Conservation (phyloP, 2,113 vertebrate species). For the Vidua chalybeata region DNA sequence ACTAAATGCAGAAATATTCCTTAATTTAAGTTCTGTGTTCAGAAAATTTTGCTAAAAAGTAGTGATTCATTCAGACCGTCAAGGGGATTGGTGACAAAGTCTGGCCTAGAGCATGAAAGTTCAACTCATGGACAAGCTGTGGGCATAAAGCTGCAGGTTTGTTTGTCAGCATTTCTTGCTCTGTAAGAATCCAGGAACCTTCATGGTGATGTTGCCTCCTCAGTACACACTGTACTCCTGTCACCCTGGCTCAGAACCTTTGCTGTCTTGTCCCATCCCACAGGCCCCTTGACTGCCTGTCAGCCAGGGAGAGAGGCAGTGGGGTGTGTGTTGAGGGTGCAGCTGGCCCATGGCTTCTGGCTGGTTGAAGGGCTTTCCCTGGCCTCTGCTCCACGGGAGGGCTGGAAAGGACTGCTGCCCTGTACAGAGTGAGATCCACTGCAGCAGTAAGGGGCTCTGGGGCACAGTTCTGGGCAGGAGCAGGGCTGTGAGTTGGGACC, state of each 20-base stretch:
- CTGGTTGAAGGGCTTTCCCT: not conserved
- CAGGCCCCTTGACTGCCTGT: not conserved
- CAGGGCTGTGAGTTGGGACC: not conserved
- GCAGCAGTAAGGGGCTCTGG: not conserved
- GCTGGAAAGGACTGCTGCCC: not conserved
- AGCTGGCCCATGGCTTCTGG: rapidly evolving
- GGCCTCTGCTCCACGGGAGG: not conserved
- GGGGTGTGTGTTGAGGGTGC: rapidly evolving
- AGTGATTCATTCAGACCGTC: not conserved
- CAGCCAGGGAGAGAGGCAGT: not conserved
- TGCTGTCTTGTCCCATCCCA: not conserved
- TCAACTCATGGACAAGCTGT: not conserved
- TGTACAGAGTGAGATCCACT: not conserved
- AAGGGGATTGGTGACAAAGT: not conserved
- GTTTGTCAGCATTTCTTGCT: not conserved
- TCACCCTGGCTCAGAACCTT: not conserved
- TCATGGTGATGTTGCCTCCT: not conserved
- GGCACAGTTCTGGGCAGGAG: not conserved
- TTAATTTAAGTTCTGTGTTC: not conserved
- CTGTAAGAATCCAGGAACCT: not conserved
- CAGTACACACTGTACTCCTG: not conserved
- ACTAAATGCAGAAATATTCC: not conserved
- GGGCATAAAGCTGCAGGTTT: not conserved
- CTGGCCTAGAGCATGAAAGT: not conserved
- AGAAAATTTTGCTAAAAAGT: not conserved